These are phyloP conservation scores for Trinectes maculatus DNA, from an alignment of 2,113 vertebrate species.

Conservation along the genomic window DNA sequence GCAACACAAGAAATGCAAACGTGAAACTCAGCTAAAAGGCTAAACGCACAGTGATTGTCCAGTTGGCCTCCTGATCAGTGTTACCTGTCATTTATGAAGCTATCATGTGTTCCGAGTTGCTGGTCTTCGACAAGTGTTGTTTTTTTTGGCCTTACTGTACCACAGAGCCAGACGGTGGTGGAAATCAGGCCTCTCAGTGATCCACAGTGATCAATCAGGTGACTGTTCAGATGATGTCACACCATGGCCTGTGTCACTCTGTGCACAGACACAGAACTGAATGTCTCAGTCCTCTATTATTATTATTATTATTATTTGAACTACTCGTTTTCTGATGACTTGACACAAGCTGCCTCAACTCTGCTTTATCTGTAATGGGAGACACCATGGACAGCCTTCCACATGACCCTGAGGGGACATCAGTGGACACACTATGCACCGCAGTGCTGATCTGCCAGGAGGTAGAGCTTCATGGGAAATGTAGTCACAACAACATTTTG, in stretches of 20 bases:
- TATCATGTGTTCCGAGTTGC: conserved; percentile 36
- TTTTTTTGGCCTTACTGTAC: conserved; percentile 62
- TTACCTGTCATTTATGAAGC: conserved; percentile 51
- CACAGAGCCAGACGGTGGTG: conserved; percentile 17
- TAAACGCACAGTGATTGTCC: conserved; percentile 54
- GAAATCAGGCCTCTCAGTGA: conserved; percentile 11
- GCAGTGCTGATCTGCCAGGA: conserved; percentile 60
- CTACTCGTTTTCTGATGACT: conserved; percentile 30
- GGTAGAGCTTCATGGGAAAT: conserved; percentile 42
- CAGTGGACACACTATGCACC: conserved; percentile 26
- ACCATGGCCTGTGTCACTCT: conserved; percentile 16
- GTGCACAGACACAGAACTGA: conserved; percentile 20
- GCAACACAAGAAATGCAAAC: conserved; percentile 33
- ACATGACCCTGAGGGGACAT: conserved; percentile 29
- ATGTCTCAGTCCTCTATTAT: conserved; percentile 43
- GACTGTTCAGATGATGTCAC: conserved; percentile 9
- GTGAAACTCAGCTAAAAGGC: conserved; percentile 31
- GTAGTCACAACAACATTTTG: conserved; percentile 29
- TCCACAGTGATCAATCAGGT: neutral
- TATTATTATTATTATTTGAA: conserved; percentile 20
- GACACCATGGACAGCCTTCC: conserved; percentile 36
- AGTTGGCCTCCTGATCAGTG: conserved; percentile 64
- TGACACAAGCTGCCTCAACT: conserved; percentile 68
- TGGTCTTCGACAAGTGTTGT: conserved; percentile 1
- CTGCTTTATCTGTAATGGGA: conserved; percentile 52